These are phyloP conservation scores for Nyctereutes procyonoides DNA, from an alignment of 2,113 vertebrate genomes.

Conservation along the genomic window DNA sequence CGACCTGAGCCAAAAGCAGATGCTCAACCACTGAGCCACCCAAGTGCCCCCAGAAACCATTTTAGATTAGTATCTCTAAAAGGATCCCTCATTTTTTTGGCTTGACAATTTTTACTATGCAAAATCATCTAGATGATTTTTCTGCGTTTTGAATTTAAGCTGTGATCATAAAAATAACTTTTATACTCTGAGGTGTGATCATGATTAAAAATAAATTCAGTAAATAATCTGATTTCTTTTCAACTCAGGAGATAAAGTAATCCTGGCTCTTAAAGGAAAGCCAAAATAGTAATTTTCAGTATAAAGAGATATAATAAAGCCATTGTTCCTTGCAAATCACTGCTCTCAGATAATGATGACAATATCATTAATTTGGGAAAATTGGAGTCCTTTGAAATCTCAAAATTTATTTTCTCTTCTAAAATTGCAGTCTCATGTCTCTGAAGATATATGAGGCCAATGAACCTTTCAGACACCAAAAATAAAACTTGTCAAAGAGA, in stretches of 20 bases:
- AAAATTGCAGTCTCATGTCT: conserved; percentile 20
- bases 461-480: conserved; percentile 58
- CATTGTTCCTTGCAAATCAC: conserved; percentile 2
- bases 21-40: too few relatives aligned
- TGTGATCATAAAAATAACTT: conserved; percentile 50
- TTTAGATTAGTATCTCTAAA: conserved; percentile 10
- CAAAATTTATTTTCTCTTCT: conserved; percentile 49
- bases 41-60: neutral
- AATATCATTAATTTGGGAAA: conserved; percentile 57
- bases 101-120: neutral
- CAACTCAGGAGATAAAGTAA: conserved; percentile 24
- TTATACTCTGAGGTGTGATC: conserved; percentile 11
- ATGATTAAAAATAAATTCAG: conserved; percentile 58
- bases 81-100: neutral
- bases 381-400: conserved; percentile 56
- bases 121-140: conserved; percentile 13
- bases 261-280: conserved; percentile 45
- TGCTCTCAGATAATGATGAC: conserved; percentile 27
- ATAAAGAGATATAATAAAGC: conserved; percentile 43
- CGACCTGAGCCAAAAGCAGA: too few relatives aligned
- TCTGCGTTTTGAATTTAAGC: neutral
- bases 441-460: conserved; percentile 39
- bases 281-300: conserved; percentile 51
- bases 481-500: conserved; percentile 56
- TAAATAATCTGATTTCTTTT: conserved; percentile 47